phyloP scores from a whole-genome alignment of 2,797 vertebrate genomes.

The Schizopygopsis pylzovi region DNA sequence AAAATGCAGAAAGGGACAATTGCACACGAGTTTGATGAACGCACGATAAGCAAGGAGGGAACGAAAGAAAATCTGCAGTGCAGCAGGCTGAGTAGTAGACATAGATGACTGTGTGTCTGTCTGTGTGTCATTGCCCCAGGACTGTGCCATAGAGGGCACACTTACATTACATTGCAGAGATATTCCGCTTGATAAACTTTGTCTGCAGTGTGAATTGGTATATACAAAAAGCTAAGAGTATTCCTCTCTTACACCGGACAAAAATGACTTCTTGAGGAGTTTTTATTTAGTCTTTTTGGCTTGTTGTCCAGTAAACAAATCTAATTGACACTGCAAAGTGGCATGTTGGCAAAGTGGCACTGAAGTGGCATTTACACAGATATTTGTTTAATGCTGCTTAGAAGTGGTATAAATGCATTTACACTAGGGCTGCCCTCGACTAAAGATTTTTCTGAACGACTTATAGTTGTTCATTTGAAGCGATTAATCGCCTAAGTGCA shows the following conservation, averaged over 20 bases:
- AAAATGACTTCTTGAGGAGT: neutral
- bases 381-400: neutral
- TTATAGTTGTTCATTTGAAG: neutral
- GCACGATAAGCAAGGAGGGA: neutral
- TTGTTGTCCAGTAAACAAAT: neutral
- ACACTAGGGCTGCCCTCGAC: neutral
- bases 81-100: constrained; percentile 1
- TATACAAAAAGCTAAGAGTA: neutral
- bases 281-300: neutral
- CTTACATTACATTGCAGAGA: constrained; percentile 23
- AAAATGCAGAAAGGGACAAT: neutral
- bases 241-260: constrained; percentile 1
- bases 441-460: neutral
- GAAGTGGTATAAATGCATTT: neutral
- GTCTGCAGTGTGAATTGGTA: constrained; percentile 15
- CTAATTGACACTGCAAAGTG: neutral
- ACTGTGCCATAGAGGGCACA: constrained; percentile 44
- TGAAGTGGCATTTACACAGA: neutral
- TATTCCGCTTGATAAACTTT: constrained; percentile 14
- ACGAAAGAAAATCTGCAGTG: constrained; percentile 5
- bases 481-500: neutral
- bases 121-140: constrained; percentile 51
- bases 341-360: neutral
- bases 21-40: neutral
- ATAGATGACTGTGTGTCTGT: constrained; percentile 14